Percentiles rank a stretch among this genome's conserved stretches.
Conservation (phyloP, 2,888 invertebrate genomes). For the Agrochola circellaris region DNA sequence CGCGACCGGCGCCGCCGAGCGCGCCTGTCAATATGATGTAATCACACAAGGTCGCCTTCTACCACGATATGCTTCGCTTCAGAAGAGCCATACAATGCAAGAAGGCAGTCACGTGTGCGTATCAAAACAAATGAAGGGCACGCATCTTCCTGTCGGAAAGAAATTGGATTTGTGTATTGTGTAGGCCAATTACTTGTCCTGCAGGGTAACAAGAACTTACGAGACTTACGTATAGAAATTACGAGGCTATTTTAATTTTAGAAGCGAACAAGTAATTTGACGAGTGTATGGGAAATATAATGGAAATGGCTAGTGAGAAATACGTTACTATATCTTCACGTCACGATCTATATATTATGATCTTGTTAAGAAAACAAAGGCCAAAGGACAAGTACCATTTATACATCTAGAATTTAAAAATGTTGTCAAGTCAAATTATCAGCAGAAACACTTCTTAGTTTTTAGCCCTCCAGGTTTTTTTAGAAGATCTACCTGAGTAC, state of each 20-base stretch:
- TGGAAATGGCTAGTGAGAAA: background rate
- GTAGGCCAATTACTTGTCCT: background rate
- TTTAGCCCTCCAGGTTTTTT: no score
- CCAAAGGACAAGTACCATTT: background rate
- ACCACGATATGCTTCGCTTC: constrained; percentile 35
- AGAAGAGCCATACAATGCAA: constrained; percentile 55
- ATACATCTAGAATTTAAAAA: background rate
- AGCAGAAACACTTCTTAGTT: background rate
- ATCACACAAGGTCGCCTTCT: constrained; percentile 76
- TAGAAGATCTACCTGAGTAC: background rate
- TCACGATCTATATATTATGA: background rate
- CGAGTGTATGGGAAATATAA: background rate
- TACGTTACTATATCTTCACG: background rate
- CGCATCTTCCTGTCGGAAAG: constrained; percentile 29
- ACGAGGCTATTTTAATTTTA: background rate
- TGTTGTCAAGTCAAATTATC: background rate
- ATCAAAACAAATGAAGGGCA: constrained; percentile 31
- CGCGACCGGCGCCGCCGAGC: constrained; percentile 71
- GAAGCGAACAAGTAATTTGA: background rate
- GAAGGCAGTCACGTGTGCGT: constrained; percentile 34
- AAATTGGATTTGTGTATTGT: constrained; percentile 1
- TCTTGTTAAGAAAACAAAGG: background rate
- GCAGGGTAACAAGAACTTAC: no score
- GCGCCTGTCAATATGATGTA: constrained; percentile 74
- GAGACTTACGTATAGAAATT: background rate